Evolutionary conservation across 2,113 vertebrate species (phyloP), one percentile per base, ranked within the genome.

Genomic region (Paratilapia polleni): DNA sequence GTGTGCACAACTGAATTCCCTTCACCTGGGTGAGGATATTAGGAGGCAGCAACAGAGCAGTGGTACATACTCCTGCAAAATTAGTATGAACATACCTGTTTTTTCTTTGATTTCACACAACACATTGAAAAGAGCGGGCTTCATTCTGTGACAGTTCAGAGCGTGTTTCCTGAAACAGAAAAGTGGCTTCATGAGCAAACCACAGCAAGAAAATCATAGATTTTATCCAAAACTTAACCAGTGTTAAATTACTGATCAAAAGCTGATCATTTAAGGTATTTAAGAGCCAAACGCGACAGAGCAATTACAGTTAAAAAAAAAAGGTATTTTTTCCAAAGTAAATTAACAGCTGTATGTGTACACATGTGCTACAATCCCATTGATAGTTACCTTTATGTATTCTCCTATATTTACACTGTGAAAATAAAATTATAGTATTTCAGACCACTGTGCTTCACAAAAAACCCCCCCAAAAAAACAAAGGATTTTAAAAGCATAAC

Each of bases 61-160:
- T 28, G 43, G 66, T 19, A 57, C 49, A 57, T 20, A 57, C 41
- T 22, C 12, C 41, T 28, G 66, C 17, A 41, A 57, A 26, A 74
- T 17, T 1, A 68, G 77, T 7, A 6, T n/a, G 68, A 28, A 62
- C 91, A 91, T 97, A 99, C 98, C 98, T 97, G 98, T 99, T 96
- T 99, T 99, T 75, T 99, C 98, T 96, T 99, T 99, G 94, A 99
- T 99, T 97, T 99, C 98, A 93, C 98, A 99, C 94, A 99, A 95
- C 88, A 99, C 98, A 86, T 98, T 99, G 95, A 99, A 99, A 94
- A 99, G 98, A 64, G 98, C 98, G 8, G 98, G 98, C 95, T 99
- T 99, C 98, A 99, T 99, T 94, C 98, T 96, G 96, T 99, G 98
- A 96, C 98, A 99, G 96, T 99, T 99, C 93, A 99, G 95, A 92